A percentile compares a stretch with the other conserved stretches of the same genome.
phyloP scores from a whole-genome alignment of 2,888 invertebrate genomes.

The Polylopha cassiicola region DNA sequence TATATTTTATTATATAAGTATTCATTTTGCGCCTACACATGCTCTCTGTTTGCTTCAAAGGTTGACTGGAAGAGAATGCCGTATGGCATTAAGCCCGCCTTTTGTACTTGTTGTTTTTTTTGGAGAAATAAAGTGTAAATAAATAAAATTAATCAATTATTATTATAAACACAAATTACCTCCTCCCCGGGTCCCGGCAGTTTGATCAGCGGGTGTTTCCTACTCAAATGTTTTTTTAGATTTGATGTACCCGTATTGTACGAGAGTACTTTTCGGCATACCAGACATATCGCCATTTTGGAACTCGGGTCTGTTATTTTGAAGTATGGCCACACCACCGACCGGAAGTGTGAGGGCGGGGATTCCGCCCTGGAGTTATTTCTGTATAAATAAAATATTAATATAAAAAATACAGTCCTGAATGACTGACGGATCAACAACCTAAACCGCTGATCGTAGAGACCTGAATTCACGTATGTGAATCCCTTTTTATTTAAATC shows the following conservation, averaged over 20 bases:
- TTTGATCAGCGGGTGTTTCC: constrained; percentile 29
- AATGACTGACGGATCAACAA: too few relatives aligned
- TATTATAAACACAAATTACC: constrained; percentile 12
- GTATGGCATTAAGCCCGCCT: too few relatives aligned
- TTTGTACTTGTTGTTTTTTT: too few relatives aligned
- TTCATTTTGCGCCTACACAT: too few relatives aligned
- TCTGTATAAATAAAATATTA: not conserved
- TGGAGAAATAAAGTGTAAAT: too few relatives aligned
- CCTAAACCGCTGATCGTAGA: too few relatives aligned
- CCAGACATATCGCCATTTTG: constrained; percentile 31
- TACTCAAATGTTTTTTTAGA: constrained; percentile 27
- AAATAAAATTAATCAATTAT: not conserved
- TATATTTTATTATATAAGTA: too few relatives aligned
- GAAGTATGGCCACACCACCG: constrained; percentile 36
- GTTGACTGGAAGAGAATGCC: too few relatives aligned
- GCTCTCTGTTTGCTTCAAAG: too few relatives aligned
- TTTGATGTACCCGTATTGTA: constrained; percentile 24
- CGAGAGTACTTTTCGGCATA: constrained; percentile 32
- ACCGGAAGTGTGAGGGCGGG: constrained; percentile 7
- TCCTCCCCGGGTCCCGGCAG: constrained; percentile 16
- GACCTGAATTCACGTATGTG: too few relatives aligned
- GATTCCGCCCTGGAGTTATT: not conserved
- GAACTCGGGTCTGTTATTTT: constrained; percentile 24
- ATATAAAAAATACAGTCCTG: not conserved
- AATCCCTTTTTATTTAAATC: too few relatives aligned